Percentiles rank a stretch among this genome's conserved stretches.
These are phyloP conservation scores for Endotricha flammealis DNA, from an alignment of 2,888 invertebrate genomes.

Conservation along the genomic window DNA sequence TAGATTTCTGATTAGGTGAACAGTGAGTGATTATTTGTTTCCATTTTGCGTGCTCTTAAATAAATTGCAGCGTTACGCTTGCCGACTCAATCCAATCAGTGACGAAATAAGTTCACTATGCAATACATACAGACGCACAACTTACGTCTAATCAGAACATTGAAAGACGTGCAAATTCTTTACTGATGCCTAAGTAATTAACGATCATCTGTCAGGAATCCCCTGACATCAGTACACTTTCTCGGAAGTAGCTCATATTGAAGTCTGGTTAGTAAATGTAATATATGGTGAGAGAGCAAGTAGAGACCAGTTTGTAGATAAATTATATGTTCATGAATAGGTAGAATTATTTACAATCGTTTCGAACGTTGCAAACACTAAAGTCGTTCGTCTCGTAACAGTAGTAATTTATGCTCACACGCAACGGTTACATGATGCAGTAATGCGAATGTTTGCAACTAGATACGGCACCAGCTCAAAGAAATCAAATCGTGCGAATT, in stretches of 20 bases:
- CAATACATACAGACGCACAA: no score
- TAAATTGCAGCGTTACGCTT: no score
- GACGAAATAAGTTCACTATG: no score
- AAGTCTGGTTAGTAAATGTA: neutral
- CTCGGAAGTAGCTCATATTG: conserved; percentile 1
- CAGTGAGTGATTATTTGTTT: no score
- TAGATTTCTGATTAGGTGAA: no score
- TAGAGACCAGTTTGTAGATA: neutral
- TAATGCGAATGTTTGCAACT: conserved; percentile 19
- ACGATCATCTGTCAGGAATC: no score
- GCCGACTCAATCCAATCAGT: no score
- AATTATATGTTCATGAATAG: neutral
- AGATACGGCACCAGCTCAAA: conserved; percentile 22
- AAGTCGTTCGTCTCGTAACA: conserved; percentile 22
- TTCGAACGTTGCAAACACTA: conserved; percentile 6
- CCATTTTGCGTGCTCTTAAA: no score
- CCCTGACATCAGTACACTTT: neutral
- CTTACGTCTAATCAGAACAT: no score
- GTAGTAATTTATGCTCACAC: conserved; percentile 28
- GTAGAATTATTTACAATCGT: conserved; percentile 5
- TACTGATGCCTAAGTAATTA: no score
- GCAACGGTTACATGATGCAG: conserved; percentile 34
- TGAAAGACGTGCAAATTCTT: no score
- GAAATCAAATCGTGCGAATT: conserved; percentile 57
- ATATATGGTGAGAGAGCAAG: neutral